Evolutionary conservation across 2,797 vertebrate species (phyloP).

Genomic region (Sciaenops ocellatus): DNA sequence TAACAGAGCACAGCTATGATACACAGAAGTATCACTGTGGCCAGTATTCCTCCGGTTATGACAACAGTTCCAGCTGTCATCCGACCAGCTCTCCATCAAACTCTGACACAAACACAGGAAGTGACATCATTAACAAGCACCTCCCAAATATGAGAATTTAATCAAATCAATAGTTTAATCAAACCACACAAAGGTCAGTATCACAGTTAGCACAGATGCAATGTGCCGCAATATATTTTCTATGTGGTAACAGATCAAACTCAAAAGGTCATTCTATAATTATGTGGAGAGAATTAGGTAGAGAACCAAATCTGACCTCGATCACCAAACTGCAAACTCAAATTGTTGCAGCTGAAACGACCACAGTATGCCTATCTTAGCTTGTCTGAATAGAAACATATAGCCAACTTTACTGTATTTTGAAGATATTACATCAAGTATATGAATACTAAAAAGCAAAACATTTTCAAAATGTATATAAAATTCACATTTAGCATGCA

Average conservation of each 20-base stretch:
- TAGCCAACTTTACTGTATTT: neutral
- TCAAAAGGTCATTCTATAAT: conserved; percentile 42
- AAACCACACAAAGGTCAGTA: conserved; percentile 34
- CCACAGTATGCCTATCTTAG: neutral
- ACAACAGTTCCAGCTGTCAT: conserved; percentile 99
- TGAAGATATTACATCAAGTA: neutral
- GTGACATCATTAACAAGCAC: conserved; percentile 42
- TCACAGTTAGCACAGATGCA: conserved; percentile 12
- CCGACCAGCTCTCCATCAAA: conserved; percentile 99
- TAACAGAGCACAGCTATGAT: conserved; percentile 99
- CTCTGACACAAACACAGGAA: conserved; percentile 80
- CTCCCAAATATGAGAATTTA: neutral
- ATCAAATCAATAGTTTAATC: conserved; percentile 36
- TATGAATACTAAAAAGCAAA: neutral
- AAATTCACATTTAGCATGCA: neutral
- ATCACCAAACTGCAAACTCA: neutral
- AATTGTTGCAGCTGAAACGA: neutral
- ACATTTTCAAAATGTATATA: neutral
- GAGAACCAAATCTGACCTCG: neutral
- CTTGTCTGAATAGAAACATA: neutral
- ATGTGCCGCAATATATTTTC: conserved; percentile 2
- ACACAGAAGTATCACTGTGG: conserved; percentile 97
- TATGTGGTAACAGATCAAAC: neutral
- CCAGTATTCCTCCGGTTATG: conserved; percentile 99
- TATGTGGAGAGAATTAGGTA: neutral